Conservation (phyloP, 2,797 vertebrate genomes). For the Hafferia zeledoni region DNA sequence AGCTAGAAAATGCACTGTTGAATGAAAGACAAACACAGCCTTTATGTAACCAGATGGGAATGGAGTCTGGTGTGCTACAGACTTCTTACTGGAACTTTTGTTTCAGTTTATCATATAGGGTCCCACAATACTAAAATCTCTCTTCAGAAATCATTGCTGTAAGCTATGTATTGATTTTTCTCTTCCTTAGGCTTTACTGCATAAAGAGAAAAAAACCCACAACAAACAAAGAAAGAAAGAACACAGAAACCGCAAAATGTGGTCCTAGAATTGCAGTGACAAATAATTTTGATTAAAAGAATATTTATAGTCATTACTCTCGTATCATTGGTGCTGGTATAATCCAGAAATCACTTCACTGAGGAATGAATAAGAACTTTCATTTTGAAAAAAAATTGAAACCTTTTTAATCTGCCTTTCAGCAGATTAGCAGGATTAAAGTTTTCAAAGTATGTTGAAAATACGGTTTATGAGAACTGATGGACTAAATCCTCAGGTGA, state of each 20-base stretch:
- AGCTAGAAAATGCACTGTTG: background rate
- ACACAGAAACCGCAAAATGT: background rate
- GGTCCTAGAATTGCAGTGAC: background rate
- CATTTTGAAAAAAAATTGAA: background rate
- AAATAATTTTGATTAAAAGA: background rate
- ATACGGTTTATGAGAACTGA: background rate
- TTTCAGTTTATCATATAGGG: fast-evolving
- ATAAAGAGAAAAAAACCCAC: background rate
- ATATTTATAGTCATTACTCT: background rate
- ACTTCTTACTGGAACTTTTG: background rate
- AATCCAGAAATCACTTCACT: background rate
- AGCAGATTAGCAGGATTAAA: background rate
- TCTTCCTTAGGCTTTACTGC: background rate
- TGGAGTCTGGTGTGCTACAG: background rate
- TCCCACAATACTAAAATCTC: background rate
- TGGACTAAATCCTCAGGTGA: background rate
- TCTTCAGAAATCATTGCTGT: background rate
- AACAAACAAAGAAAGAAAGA: background rate
- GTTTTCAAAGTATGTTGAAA: background rate
- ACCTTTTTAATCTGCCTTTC: background rate
- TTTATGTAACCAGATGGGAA: background rate
- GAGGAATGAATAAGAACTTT: background rate
- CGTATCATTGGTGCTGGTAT: background rate
- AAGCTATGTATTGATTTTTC: background rate
- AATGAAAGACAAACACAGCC: background rate